Conservation (phyloP, 2,888 invertebrate species). For the Epinotia nisella region DNA sequence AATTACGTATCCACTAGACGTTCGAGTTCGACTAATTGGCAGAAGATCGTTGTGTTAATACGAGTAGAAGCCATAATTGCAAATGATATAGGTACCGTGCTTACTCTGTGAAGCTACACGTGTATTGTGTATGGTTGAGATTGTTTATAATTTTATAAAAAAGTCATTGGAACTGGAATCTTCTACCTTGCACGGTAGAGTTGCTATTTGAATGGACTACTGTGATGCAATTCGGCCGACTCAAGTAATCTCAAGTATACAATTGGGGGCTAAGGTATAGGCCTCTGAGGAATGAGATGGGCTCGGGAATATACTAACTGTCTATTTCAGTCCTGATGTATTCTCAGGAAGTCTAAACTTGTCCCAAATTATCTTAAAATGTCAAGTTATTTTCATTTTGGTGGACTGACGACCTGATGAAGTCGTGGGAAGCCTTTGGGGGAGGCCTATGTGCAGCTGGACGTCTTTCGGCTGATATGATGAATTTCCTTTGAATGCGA, state of each 20-base stretch:
- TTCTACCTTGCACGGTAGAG: too few species aligned
- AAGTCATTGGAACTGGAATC: too few species aligned
- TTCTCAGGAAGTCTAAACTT: constrained; percentile 5
- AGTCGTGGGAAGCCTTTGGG: too few species aligned
- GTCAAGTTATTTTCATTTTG: neutral
- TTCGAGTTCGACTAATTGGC: neutral
- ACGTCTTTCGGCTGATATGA: too few species aligned
- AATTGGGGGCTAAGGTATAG: neutral
- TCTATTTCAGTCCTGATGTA: constrained; percentile 17
- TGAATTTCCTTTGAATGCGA: neutral
- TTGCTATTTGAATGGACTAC: too few species aligned
- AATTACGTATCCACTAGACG: neutral
- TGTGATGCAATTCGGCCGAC: too few species aligned
- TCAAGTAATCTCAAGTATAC: too few species aligned
- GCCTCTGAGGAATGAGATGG: constrained; percentile 4
- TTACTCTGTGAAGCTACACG: neutral
- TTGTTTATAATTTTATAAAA: too few species aligned
- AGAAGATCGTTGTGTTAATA: neutral
- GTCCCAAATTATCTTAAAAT: neutral
- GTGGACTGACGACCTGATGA: too few species aligned
- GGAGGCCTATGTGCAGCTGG: too few species aligned
- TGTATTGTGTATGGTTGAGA: neutral
- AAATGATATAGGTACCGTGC: constrained; percentile 1
- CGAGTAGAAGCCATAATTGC: neutral
- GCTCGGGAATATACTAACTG: constrained; percentile 11